Percentiles rank a stretch among this genome's conserved stretches.
These are phyloP conservation scores for Nicator chloris DNA, from an alignment of 2,113 vertebrate genomes.

Conservation along the genomic window DNA sequence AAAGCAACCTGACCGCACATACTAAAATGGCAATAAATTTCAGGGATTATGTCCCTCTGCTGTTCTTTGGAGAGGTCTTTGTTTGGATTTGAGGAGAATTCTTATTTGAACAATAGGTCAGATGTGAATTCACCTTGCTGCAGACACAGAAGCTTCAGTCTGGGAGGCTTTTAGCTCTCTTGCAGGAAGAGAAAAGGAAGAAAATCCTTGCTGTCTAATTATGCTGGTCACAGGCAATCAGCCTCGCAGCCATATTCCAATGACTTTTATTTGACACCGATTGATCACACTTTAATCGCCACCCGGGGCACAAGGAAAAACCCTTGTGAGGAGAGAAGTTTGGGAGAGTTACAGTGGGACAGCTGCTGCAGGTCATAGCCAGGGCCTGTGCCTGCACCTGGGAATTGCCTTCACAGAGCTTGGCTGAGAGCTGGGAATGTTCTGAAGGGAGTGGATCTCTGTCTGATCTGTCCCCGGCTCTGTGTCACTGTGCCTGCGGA, in stretches of 20 bases:
- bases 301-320: background rate
- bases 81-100: background rate
- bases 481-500: background rate
- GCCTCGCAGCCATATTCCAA: background rate
- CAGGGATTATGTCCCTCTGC: background rate
- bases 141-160: background rate
- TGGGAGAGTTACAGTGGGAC: background rate
- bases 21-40: background rate
- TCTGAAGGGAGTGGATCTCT: background rate
- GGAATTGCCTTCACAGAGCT: background rate
- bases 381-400: background rate
- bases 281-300: constrained; percentile 19
- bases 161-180: constrained; percentile 12
- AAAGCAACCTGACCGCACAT: background rate
- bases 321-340: background rate
- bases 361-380: background rate
- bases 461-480: background rate
- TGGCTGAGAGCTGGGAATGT: background rate
- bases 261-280: constrained; percentile 19
- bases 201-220: constrained; percentile 12
- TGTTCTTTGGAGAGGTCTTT: background rate
- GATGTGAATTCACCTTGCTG: background rate
- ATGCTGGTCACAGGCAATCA: background rate
- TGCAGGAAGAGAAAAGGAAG: background rate
- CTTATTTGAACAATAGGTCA: background rate